Base-by-base conservation (phyloP, 2,888 invertebrate genomes). In the Schizaphis graminum region DNA sequence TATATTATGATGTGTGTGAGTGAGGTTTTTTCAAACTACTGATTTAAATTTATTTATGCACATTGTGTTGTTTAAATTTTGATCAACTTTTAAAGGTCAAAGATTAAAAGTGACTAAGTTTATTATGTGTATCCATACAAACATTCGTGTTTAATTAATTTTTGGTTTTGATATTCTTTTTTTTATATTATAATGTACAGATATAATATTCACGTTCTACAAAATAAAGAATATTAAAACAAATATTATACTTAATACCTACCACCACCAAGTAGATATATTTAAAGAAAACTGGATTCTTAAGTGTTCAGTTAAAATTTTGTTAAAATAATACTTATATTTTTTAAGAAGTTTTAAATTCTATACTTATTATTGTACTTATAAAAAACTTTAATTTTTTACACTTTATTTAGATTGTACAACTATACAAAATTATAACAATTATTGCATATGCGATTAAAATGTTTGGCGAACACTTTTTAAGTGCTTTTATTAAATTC, bases 301-400 rank as follows among this genome's bases (percentile, higher is more conserved):
- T 77, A 35, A 77, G 7, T 35, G 21, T 5, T 87, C 13, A n/a
- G 49, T 21, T 5, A 49, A 8, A 87, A 21, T 21, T n/a, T 47
- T 49, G 16, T 86, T 28, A n/a, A 49, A 8, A n/a, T 16, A 8
- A 35, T 35, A 35, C 21, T 87, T 21, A 4, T 87, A n/a, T 28
- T 8, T 49, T 49, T 16, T n/a, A 49, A 84, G 3, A 53, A 53
- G 91, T 91, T 44, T 90, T 53, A 84, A 91, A 91, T 61, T 44
- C n/a, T 4, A 61, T 47, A 47, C 67, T 35, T 35, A 41, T 44
- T 53, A 41, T 44, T 53, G 16, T 44, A 84, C 41, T 41, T 84
- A 41, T 84, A 24, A 56, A 91, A 91, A 91, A 91, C 41, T 85
- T 91, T 84, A 84, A 85, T 91, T 89, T 89, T 91, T 0, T 84